A percentile compares a stretch with the other conserved stretches of the same genome.
Conservation (phyloP, 2,113 vertebrate genomes). For the Nanger granti region DNA sequence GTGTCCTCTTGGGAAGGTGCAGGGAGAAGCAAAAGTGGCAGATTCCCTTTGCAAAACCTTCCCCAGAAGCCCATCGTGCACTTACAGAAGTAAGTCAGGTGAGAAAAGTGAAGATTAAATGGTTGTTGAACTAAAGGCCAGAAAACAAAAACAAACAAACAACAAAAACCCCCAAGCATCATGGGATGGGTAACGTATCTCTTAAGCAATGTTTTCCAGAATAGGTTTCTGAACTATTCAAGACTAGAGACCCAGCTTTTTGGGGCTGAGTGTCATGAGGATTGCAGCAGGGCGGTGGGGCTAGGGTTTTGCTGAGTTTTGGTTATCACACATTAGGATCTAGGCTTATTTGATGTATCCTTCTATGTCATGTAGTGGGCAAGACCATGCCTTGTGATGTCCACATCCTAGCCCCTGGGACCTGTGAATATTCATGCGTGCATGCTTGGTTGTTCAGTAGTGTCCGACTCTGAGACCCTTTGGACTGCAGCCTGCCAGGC, state of each 20-base stretch:
- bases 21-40: not conserved
- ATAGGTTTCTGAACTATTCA: not conserved
- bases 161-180: not conserved
- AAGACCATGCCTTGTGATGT: not conserved
- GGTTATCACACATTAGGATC: not conserved
- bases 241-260: not conserved
- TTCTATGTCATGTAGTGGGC: not conserved
- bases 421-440: not conserved
- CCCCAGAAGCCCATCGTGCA: rapidly evolving
- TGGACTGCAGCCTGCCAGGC: too few relatives aligned
- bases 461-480: not conserved
- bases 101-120: not conserved
- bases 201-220: not conserved
- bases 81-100: not conserved
- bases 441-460: not conserved
- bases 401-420: not conserved
- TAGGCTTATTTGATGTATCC: not conserved
- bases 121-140: not conserved
- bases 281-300: not conserved
- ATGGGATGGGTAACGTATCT: not conserved
- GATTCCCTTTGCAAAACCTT: too few relatives aligned
- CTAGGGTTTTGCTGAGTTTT: not conserved
- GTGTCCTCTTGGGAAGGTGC: not conserved
- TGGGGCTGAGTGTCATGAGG: rapidly evolving
- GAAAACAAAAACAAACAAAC: not conserved